These are phyloP conservation scores for Ahaetulla prasina DNA, from an alignment of 2,113 vertebrate genomes.

Conservation along the genomic window DNA sequence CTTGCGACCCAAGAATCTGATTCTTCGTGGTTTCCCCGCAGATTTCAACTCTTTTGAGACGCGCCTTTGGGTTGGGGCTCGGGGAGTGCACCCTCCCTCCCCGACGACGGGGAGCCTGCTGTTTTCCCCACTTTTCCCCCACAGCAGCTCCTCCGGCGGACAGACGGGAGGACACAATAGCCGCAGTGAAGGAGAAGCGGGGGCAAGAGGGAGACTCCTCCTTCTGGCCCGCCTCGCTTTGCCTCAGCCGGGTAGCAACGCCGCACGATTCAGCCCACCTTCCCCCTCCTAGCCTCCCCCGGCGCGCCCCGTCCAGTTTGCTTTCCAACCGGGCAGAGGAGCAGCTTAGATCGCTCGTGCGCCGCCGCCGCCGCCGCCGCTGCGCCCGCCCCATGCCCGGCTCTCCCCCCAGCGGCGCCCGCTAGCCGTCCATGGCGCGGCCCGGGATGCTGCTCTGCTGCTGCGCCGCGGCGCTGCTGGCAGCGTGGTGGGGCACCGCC, in stretches of 20 bases:
- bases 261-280: not conserved
- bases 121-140: not conserved
- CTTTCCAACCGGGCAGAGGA: not conserved
- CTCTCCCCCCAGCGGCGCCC: not conserved
- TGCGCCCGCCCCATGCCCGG: not conserved
- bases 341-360: too few species aligned
- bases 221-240: conserved; percentile 43
- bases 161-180: not conserved
- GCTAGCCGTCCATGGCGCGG: conserved; percentile 47
- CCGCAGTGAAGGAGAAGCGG: not conserved
- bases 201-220: conserved; percentile 20
- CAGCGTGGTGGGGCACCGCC: conserved; percentile 3
- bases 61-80: not conserved
- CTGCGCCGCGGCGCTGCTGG: conserved; percentile 32
- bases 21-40: too few species aligned
- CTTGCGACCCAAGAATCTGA: too few species aligned
- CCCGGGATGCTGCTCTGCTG: conserved; percentile 17
- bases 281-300: conserved; percentile 8
- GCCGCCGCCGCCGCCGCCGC: not conserved
- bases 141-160: not conserved
- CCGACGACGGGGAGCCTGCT: not conserved
- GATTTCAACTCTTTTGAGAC: not conserved
- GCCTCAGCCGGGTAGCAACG: conserved; percentile 35
- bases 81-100: not conserved
- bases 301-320: not conserved